Evolutionary conservation across 2,888 invertebrate genomes (phyloP), one percentile per base, ranked within the genome.

Genomic region (Anodontia alba): DNA sequence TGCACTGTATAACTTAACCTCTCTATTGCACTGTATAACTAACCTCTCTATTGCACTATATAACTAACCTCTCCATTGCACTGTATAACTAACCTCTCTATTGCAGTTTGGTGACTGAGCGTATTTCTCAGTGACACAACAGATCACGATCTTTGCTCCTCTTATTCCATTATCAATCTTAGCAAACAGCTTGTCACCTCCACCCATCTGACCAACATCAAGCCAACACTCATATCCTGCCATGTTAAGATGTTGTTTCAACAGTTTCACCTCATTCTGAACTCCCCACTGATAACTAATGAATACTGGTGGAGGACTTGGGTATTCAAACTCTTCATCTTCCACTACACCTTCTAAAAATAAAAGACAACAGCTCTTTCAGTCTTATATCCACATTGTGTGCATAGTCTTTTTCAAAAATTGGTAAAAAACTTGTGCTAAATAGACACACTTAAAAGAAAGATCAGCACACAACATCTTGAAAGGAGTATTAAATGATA

Each of bases 191-290:
- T 93, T 94, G 81, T 94, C 94, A 23, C 94, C 94, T 0, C 94
- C 94, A 23, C 94, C 94, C 94, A 94, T 94, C 84, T 94, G 93
- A 36, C 94, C 94, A 62, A 93, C 90, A 83, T 94, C 94, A 91
- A 94, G 91, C 94, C 94, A 94, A 78, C 93, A 92, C 43, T 88
- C 87, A 79, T 89, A 93, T 17, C 93, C 93, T 2, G 93, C 93
- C 91, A 90, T 90, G 75, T 90, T 89, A 69, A 93, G 88, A 78
- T 94, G 93, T 23, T 91, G 87, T 49, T 89, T 85, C 36, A 94
- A 80, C 12, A 92, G 78, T 78, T 91, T 92, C 31, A 92, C 93
- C 87, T 93, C 92, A 23, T 89, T 78, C 80, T 94, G 94, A 73
- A 91, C 87, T 10, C 90, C 91, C 94, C 94, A 94, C 83, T 94